Conservation (phyloP, 2,113 vertebrate genomes). For the Hymenochirus boettgeri region DNA sequence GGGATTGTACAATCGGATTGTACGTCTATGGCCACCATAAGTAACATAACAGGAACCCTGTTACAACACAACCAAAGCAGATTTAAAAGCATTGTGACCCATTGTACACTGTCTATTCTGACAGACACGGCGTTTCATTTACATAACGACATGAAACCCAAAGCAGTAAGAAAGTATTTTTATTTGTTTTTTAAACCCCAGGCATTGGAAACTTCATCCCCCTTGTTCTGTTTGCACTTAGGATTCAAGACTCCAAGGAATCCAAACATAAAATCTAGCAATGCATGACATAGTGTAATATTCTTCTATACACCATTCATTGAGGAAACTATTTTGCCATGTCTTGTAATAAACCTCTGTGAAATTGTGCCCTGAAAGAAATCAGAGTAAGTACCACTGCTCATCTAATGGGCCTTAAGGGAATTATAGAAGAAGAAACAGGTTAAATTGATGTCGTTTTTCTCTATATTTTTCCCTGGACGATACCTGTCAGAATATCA, state of each 20-base stretch:
- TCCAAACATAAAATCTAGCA: constrained; percentile 18
- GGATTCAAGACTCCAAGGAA: constrained; percentile 7
- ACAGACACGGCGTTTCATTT: too few relatives aligned
- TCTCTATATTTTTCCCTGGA: constrained; percentile 30
- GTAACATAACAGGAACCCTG: too few relatives aligned
- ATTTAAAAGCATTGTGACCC: too few relatives aligned
- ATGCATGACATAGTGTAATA: constrained; percentile 14
- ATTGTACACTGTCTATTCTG: too few relatives aligned
- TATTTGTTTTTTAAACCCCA: too few relatives aligned
- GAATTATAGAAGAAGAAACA: constrained; percentile 34
- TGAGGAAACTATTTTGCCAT: constrained; percentile 27
- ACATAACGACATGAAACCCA: too few relatives aligned
- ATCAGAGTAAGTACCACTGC: constrained; percentile 34
- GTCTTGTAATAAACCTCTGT: constrained; percentile 36
- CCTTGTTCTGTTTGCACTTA: constrained; percentile 2
- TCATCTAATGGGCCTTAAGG: constrained; percentile 34
- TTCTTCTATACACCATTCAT: constrained; percentile 21
- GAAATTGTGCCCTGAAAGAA: constrained; percentile 27
- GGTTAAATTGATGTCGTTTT: constrained; percentile 39
- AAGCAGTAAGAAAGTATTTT: too few relatives aligned
- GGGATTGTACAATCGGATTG: too few relatives aligned
- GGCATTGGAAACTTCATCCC: not conserved
- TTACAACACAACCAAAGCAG: too few relatives aligned
- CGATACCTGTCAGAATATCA: constrained; percentile 40
- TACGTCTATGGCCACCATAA: too few relatives aligned